These are phyloP conservation scores for Antheraea mylitta DNA, from an alignment of 1,140 invertebrate species.

Conservation along the genomic window DNA sequence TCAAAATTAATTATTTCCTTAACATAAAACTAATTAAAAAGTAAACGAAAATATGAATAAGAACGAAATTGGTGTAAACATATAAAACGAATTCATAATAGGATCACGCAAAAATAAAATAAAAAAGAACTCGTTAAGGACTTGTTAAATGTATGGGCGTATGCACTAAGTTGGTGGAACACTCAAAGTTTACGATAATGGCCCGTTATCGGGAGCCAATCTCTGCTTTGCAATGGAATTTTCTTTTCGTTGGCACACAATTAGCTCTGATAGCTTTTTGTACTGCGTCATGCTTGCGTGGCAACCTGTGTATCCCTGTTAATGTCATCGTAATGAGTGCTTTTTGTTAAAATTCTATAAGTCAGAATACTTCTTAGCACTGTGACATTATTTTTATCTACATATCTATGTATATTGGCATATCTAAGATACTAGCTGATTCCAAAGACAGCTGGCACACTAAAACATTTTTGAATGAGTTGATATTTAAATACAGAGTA, in stretches of 20 bases:
- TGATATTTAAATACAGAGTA: no score
- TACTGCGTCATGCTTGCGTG: slow-evolving; percentile 56
- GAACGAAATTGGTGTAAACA: no score
- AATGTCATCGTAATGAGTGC: slow-evolving; percentile 12
- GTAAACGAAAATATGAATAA: no score
- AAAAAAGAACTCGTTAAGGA: slow-evolving; percentile 60
- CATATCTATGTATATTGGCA: no score
- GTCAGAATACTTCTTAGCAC: background rate
- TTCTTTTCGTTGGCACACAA: slow-evolving; percentile 69
- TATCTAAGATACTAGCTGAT: no score
- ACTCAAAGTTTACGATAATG: slow-evolving; percentile 64
- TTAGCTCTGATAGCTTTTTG: slow-evolving; percentile 66
- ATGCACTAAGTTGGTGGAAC: slow-evolving; percentile 55
- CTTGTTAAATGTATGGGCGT: slow-evolving; percentile 62
- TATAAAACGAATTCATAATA: slow-evolving; percentile 10
- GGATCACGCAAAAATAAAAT: slow-evolving; percentile 61
- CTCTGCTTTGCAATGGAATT: slow-evolving; percentile 55
- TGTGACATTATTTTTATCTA: no score
- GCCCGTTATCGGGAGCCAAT: slow-evolving; percentile 52
- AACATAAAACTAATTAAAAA: no score
- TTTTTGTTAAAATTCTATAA: background rate
- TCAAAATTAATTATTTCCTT: no score
- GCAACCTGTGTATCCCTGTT: slow-evolving; percentile 9
- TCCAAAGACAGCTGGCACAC: no score
- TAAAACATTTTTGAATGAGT: no score